These are phyloP conservation scores for Plagiodera versicolora DNA, from an alignment of 2,888 invertebrate species.

Conservation along the genomic window DNA sequence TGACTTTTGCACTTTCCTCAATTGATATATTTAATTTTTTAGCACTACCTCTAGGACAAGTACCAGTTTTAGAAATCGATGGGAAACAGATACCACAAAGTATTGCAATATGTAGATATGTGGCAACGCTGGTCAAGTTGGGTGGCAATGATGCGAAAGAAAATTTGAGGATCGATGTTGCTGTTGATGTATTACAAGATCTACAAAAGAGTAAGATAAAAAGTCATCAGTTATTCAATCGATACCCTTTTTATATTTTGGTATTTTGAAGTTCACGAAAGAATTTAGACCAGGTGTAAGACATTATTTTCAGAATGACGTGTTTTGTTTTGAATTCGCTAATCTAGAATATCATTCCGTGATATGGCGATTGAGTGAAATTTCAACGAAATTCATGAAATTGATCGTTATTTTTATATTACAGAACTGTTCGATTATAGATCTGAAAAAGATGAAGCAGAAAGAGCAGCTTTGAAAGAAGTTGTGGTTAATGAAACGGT, in stretches of 20 bases:
- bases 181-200: conserved; percentile 11
- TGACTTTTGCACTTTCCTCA: no score
- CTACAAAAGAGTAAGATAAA: conserved; percentile 9
- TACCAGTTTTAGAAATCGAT: conserved; percentile 64
- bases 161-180: conserved; percentile 36
- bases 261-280: no score
- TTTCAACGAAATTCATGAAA: not conserved
- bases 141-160: conserved; percentile 60
- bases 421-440: conserved; percentile 3
- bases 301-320: no score
- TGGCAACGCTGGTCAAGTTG: conserved; percentile 62
- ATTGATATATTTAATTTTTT: conserved; percentile 19
- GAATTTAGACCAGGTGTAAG: no score
- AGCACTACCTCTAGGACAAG: conserved; percentile 65
- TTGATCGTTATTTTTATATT: not conserved
- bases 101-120: conserved; percentile 61
- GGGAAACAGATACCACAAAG: conserved; percentile 65
- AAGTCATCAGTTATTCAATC: no score
- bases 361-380: no score
- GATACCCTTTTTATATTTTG: no score
- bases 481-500: conserved; percentile 9
- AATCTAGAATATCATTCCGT: no score
- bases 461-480: conserved; percentile 1
- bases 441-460: conserved; percentile 13
- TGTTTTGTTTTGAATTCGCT: no score